Base-by-base conservation (phyloP, 2,797 vertebrate species). In the Echeneis naucrates region DNA sequence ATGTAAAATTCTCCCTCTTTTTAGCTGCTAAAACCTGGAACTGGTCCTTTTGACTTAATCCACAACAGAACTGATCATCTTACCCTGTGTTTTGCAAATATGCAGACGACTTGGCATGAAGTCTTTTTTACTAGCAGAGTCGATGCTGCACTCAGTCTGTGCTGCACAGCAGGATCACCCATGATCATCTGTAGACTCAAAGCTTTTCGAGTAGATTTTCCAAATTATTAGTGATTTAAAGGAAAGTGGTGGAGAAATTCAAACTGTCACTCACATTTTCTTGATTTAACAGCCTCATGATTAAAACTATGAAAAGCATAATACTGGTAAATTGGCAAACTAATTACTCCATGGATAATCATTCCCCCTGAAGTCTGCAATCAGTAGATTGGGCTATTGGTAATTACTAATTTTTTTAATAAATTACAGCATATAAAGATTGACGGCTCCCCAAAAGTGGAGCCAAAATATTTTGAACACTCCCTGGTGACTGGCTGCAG, bases 21-120 rank as follows among this genome's bases (percentile, higher is more conserved):
- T 71, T 66, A 54, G 51, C 35, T 21, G 38, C 27, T 48, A 23
- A 71, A 75, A 54, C 67, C 38, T 44, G 65, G 80, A 47, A 27
- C 27, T 44, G 21, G 54, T 52, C 19, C n/a, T 33, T 12, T 9
- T 4, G 12, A 54, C 65, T 37, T 54, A 53, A 65, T 40, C 27
- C 30, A 42, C 10, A 50, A 57, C 32, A 56, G 19, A 33, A 30
- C 26, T 63, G 32, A 30, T 59, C 33, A 61, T 55, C 57, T 12
- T 52, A 50, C 42, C 32, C 51, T 51, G 11, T 21, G 11, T 60
- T 76, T 38, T 68, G 32, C 27, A 75, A 19, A 56, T 27, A 37
- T 17, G 32, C 52, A 24, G 40, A 40, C 44, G 21, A 37, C 14
- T 61, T 57, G 38, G 16, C 19, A 8, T 26, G 53, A 23, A 30